A percentile compares a stretch with the other conserved stretches of the same genome.
phyloP scores from a whole-genome alignment of 2,113 vertebrate species.

The Macroglossus sobrinus region DNA sequence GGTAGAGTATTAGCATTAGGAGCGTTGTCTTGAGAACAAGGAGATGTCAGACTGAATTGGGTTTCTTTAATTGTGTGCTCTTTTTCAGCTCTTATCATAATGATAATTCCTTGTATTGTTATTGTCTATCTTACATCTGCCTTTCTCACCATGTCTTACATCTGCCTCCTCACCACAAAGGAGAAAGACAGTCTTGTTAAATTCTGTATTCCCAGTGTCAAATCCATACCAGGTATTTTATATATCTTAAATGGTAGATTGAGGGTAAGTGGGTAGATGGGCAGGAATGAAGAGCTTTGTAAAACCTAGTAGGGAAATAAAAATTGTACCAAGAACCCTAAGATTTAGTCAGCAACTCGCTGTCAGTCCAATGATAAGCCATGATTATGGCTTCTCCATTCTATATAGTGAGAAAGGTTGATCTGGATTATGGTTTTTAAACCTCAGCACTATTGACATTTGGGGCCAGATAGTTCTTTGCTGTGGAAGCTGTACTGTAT shows the following conservation, averaged over 20 bases:
- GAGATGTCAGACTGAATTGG: too few species aligned
- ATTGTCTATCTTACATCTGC: background rate
- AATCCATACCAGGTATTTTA: background rate
- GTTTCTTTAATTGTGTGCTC: background rate
- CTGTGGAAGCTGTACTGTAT: accelerated
- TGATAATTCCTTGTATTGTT: background rate
- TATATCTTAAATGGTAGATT: background rate
- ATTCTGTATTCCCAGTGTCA: background rate
- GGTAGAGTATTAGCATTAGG: background rate
- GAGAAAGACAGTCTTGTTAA: background rate
- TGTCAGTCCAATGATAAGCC: background rate
- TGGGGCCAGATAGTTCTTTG: background rate
- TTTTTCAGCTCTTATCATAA: accelerated
- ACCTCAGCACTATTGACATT: background rate
- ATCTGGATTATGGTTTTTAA: background rate
- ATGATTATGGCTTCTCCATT: background rate
- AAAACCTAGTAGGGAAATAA: background rate
- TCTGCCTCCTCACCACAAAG: background rate
- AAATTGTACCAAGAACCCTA: background rate
- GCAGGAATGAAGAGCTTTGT: background rate
- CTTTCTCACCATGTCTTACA: background rate
- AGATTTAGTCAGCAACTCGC: background rate
- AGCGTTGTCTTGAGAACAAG: background rate
- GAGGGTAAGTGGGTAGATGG: background rate
- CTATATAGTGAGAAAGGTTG: background rate